Evolutionary conservation across 1,140 invertebrate genomes (phyloP), one percentile per base, ranked within the genome.

Genomic region (Augochlora pura): DNA sequence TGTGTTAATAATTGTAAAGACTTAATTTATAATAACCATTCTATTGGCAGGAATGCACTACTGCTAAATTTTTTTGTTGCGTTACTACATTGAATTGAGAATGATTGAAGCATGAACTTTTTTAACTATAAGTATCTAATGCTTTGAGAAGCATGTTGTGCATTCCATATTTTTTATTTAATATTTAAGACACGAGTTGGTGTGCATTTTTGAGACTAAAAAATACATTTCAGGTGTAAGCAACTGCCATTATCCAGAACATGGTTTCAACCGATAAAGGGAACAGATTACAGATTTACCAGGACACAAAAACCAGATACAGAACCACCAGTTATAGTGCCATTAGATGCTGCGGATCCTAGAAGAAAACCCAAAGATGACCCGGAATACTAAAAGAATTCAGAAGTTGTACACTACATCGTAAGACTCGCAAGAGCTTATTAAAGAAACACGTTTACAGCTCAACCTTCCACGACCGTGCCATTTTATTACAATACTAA

Each of bases 331-430:
- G 69, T 88, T n/a, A 83, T 88, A 83, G 49, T 87, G n/a, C 21
- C 87, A 2, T 57, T 89, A 39, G 87, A 87, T 54, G 66, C 84
- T 5, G 23, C 65, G 10, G 84, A 89, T 85, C 88, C 85, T 21
- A 84, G 85, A 42, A 86, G 88, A 64, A 87, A 71, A 38, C 86
- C 74, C 14, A 88, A 83, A 62, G 86, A 88, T 1, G 88, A 89
- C 49, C 88, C 88, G 12, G 77, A 87, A 81, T 85, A 80, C 23
- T 62, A 80, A 67, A 77, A 63, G 73, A 39, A 52, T 70, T 76
- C 18, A 18, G n/a, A 21, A 72, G 57, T 52, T 8, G 25, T 38
- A 75, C 16, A 60, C 67, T 62, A 27, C 39, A 84, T 76, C 39
- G 70, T 16, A 85, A 84, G 77, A 77, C 81, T 85, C 59, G 23